Conservation (phyloP, 1,140 invertebrate genomes). For the Latrodectus geometricus region DNA sequence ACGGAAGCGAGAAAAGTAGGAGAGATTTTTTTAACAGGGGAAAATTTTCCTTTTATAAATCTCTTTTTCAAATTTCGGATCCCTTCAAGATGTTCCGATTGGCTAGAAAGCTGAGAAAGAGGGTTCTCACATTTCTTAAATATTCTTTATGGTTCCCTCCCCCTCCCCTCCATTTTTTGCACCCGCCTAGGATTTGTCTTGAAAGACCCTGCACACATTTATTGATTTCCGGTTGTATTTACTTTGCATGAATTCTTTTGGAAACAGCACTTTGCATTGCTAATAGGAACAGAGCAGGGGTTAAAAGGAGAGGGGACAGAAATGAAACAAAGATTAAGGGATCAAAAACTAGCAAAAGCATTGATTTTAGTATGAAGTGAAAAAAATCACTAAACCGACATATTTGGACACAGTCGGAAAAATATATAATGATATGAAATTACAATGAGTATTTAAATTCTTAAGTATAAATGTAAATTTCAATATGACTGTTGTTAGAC, state of each 20-base stretch:
- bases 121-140: background rate
- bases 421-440: no score
- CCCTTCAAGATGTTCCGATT: slow-evolving; percentile 9
- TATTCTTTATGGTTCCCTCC: background rate
- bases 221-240: slow-evolving; percentile 59
- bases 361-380: no score
- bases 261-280: slow-evolving; percentile 45
- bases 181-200: slow-evolving; percentile 19
- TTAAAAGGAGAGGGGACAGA: background rate
- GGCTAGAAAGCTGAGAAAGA: background rate
- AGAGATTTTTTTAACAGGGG: slow-evolving; percentile 10
- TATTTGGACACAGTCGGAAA: no score
- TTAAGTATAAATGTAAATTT: no score
- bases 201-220: slow-evolving; percentile 29
- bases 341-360: no score
- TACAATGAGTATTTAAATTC: no score
- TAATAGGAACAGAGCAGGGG: slow-evolving; percentile 20
- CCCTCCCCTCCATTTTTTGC: no score
- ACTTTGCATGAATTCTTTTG: slow-evolving; percentile 50
- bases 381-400: no score
- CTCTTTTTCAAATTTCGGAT: slow-evolving; percentile 7
- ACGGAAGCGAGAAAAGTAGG: background rate
- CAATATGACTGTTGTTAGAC: no score
- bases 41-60: slow-evolving; percentile 13
- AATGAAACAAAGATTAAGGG: background rate